phyloP scores from a whole-genome alignment of 1,140 invertebrate genomes.

The Leptinotarsa undecemlineata region DNA sequence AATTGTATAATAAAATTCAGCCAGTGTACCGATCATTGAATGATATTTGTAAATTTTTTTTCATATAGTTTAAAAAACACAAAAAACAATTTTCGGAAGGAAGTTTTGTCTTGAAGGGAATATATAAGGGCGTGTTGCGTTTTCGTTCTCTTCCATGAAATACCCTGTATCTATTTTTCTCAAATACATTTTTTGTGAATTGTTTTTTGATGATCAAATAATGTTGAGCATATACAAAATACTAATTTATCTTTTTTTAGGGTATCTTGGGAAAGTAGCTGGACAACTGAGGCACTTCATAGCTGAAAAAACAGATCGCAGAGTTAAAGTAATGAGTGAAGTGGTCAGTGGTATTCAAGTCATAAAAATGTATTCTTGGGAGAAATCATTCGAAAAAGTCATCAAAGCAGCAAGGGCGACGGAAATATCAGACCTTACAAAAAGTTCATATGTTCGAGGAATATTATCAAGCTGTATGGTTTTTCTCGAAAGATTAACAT shows the following conservation, averaged over 20 bases:
- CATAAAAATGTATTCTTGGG: slow-evolving; percentile 84
- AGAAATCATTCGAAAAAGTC: slow-evolving; percentile 68
- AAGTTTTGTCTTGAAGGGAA: too few relatives aligned
- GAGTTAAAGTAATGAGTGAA: slow-evolving; percentile 81
- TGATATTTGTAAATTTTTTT: too few relatives aligned
- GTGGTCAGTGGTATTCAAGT: slow-evolving; percentile 73
- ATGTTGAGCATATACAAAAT: too few relatives aligned
- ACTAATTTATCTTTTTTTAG: slow-evolving; percentile 45
- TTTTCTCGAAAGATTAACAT: slow-evolving; percentile 71
- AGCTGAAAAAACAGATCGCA: slow-evolving; percentile 68
- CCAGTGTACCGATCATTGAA: too few relatives aligned
- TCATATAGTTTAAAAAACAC: too few relatives aligned
- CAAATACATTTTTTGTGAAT: too few relatives aligned
- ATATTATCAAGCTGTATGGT: slow-evolving; percentile 72
- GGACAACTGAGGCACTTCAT: slow-evolving; percentile 61
- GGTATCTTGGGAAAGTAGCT: slow-evolving; percentile 60
- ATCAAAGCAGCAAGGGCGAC: slow-evolving; percentile 60
- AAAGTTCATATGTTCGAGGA: slow-evolving; percentile 71
- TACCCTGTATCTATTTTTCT: too few relatives aligned
- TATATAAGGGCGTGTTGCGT: too few relatives aligned
- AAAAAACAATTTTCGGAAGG: too few relatives aligned
- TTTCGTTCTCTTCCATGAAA: too few relatives aligned
- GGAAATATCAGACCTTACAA: slow-evolving; percentile 72
- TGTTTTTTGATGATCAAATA: too few relatives aligned
- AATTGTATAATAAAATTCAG: too few relatives aligned